Percentiles rank a stretch among this genome's conserved stretches.
Conservation (phyloP, 2,888 invertebrate genomes). For the Tipula unca region DNA sequence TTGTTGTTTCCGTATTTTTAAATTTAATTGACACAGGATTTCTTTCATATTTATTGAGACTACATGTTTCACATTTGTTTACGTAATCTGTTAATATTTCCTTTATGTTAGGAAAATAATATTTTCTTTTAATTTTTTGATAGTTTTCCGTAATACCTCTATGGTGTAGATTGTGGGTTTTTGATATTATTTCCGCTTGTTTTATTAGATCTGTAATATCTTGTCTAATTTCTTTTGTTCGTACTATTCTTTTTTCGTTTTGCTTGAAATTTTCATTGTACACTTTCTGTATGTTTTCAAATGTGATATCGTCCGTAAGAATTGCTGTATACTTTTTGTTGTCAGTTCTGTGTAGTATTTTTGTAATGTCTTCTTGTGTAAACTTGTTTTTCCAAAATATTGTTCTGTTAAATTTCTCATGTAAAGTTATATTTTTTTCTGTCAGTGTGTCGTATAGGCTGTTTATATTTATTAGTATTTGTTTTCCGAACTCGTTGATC, state of each 20-base stretch:
- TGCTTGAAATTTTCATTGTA: too few species aligned
- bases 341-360: too few species aligned
- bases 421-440: too few species aligned
- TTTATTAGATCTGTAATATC: background rate
- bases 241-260: too few species aligned
- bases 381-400: too few species aligned
- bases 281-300: too few species aligned
- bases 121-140: too few species aligned
- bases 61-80: background rate
- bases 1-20: background rate
- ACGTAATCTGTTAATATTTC: background rate
- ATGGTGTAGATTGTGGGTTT: background rate
- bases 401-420: too few species aligned
- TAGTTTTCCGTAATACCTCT: too few species aligned
- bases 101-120: too few species aligned
- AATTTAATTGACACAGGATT: background rate
- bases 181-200: background rate
- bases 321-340: background rate
- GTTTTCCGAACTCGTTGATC: background rate
- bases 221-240: too few species aligned
- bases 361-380: background rate
- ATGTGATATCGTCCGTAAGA: background rate
- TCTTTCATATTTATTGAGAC: background rate
- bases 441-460: background rate
- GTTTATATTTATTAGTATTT: background rate